Base-by-base conservation (phyloP, 2,797 vertebrate genomes). In the Yasuhikotakia modesta region DNA sequence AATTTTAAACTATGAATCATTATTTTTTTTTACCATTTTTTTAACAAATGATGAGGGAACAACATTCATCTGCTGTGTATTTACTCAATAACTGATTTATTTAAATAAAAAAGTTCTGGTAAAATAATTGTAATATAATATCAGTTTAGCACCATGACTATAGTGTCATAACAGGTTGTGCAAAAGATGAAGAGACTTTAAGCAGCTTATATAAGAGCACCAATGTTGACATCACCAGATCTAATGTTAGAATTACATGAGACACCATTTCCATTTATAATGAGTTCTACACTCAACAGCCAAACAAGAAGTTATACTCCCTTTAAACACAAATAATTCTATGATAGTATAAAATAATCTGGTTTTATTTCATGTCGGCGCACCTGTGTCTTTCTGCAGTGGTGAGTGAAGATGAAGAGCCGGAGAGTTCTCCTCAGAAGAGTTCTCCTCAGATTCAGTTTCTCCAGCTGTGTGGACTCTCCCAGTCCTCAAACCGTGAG, bases 151-250 rank as follows among this genome's bases (percentile, higher is more conserved):
- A 80, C 67, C 79, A 80, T 57, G 14, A 70, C 39, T 63, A 39
- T 55, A 80, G 27, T 63, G n/a, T 63, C 11, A 81, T 53, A 65
- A 35, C 12, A 60, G 30, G 3, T 61, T 39, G 10, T 19, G 46
- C 19, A 39, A 39, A 39, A 39, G 35, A 39, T n/a, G 1, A 30
- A 60, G n/a, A 73, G 57, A 65, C 17, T 61, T 32, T 63, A 50
- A 81, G 75, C 82, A 86, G 83, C 83, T 75, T 39, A 52, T 79
- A 63, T 61, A 63, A 80, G 76, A 84, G 81, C 82, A 85, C 85
- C 78, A 79, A 79, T 53, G 53, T 73, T 73, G 67, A 58, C 69
- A 81, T 61, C 70, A 63, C 60, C 80, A 63, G 65, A 60, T 76
- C 50, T 71, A 60, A 73, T 19, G 21, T 74, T 70, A 71, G 17